These are phyloP conservation scores for Octonoba sinensis DNA, from an alignment of 2,888 invertebrate genomes.

Conservation along the genomic window DNA sequence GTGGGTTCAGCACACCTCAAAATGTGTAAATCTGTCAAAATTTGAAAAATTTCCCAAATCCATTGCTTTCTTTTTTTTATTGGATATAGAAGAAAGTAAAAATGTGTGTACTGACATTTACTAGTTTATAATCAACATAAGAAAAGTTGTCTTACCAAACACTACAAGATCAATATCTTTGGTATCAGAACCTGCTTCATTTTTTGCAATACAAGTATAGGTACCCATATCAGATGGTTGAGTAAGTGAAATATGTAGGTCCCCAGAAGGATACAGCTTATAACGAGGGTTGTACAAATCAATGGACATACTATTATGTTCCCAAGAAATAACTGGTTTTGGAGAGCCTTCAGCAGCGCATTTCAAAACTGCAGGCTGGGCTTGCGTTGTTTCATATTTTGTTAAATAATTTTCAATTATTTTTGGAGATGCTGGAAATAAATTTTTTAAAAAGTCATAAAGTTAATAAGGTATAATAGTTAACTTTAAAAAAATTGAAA, in stretches of 20 bases:
- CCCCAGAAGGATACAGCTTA: slow-evolving; percentile 43
- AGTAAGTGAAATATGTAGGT: slow-evolving; percentile 55
- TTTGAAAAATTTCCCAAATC: too few species aligned
- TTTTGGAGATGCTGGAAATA: slow-evolving; percentile 38
- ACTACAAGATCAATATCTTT: slow-evolving; percentile 66
- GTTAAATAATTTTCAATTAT: slow-evolving; percentile 23
- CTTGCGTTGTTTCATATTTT: slow-evolving; percentile 66
- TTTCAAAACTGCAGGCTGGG: slow-evolving; percentile 72
- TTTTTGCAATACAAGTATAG: slow-evolving; percentile 75
- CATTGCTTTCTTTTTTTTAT: too few species aligned
- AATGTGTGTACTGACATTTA: too few species aligned
- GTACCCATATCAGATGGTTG: slow-evolving; percentile 71
- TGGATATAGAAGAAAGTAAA: too few species aligned
- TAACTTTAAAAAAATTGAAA: not conserved
- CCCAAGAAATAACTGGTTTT: slow-evolving; percentile 50
- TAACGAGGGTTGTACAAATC: slow-evolving; percentile 49
- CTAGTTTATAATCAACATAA: too few species aligned
- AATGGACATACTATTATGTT: slow-evolving; percentile 43
- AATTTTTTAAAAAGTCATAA: not conserved
- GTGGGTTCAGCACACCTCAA: too few species aligned
- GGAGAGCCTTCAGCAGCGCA: slow-evolving; percentile 72
- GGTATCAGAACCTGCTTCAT: slow-evolving; percentile 74
- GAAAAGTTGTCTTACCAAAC: slow-evolving; percentile 60
- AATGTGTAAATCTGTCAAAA: too few species aligned
- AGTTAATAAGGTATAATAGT: not conserved